These are phyloP conservation scores for Calephelis nemesis DNA, from an alignment of 1,140 invertebrate species.

Conservation along the genomic window DNA sequence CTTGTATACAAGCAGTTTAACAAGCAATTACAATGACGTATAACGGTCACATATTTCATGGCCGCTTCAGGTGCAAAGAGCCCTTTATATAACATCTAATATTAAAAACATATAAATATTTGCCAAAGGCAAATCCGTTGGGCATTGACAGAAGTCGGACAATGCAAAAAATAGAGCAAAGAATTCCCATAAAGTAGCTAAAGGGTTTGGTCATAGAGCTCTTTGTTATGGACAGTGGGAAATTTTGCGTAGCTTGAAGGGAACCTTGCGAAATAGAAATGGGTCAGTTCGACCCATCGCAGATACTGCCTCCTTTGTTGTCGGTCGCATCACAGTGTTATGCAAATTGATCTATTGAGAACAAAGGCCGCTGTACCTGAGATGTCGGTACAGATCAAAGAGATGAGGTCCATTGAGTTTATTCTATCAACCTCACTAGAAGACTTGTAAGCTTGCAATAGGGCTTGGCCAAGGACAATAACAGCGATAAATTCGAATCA, in stretches of 20 bases:
- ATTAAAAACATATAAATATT: slow-evolving; percentile 69
- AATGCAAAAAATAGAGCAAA: slow-evolving; percentile 76
- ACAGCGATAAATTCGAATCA: too few species aligned
- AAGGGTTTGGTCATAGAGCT: slow-evolving; percentile 62
- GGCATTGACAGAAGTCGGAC: slow-evolving; percentile 55
- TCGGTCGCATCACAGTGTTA: slow-evolving; percentile 54
- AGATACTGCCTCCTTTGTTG: slow-evolving; percentile 57
- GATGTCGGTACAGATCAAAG: slow-evolving; percentile 39
- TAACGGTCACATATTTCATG: slow-evolving; percentile 53
- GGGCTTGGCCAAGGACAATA: too few species aligned
- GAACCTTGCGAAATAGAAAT: slow-evolving; percentile 57
- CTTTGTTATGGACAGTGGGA: slow-evolving; percentile 70
- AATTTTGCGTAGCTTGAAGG: slow-evolving; percentile 59
- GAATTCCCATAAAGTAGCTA: slow-evolving; percentile 72
- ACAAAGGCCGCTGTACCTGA: slow-evolving; percentile 52
- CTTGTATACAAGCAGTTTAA: slow-evolving; percentile 28
- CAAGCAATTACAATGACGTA: slow-evolving; percentile 39
- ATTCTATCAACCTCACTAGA: neutral
- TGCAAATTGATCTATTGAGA: slow-evolving; percentile 54
- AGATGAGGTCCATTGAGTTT: slow-evolving; percentile 23
- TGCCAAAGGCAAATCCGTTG: slow-evolving; percentile 67
- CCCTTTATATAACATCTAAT: slow-evolving; percentile 47
- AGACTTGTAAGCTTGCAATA: too few species aligned
- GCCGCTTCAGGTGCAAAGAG: slow-evolving; percentile 38
- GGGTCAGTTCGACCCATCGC: slow-evolving; percentile 59